Base-by-base conservation (phyloP, 2,797 vertebrate genomes). In the Gobio occitaniae region DNA sequence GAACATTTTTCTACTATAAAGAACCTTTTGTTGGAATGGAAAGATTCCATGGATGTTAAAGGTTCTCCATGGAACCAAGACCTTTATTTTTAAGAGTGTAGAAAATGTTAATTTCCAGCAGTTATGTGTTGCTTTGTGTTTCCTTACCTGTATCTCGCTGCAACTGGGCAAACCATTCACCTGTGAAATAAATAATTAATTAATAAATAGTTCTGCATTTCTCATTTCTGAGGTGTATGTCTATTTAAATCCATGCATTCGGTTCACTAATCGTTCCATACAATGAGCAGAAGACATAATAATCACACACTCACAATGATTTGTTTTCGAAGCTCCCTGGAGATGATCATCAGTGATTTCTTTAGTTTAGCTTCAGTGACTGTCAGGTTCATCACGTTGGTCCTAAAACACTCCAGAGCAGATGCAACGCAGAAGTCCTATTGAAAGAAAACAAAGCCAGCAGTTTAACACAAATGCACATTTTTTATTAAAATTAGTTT, bases 401-500 rank as follows among this genome's bases (percentile, higher is more conserved):
- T 11, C 8, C 0, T 59, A 36, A 94, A 95, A 81, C 94, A 96
- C 0, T 68, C 0, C 38, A 95, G 36, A 6, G 92, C 94, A 13
- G 89, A 47, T n/a, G 61, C 61, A 79, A 85, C 82, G 84, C 95
- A 95, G 86, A 91, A 90, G 17, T 91, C 91, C 95, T 95, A 90
- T 85, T 36, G 19, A 68, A 59, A 86, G 5, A 61, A 32, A 79
- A 86, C 11, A 80, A 56, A 54, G 76, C 61, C 78, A 36, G 17
- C 11, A 0, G 38, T 38, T 80, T n/a, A 75, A 52, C 41, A 65
- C 61, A 32, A 6, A 63, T 65, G 25, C 41, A 17, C 50, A 6
- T 15, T 29, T 16, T 15, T 63, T 6, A 13, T 15, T 15, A 29
- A 32, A 32, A 63, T 61, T 2, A 63, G 25, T 63, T 63, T 63